Conservation (phyloP, 2,888 invertebrate genomes). For the Amiota mariae region DNA sequence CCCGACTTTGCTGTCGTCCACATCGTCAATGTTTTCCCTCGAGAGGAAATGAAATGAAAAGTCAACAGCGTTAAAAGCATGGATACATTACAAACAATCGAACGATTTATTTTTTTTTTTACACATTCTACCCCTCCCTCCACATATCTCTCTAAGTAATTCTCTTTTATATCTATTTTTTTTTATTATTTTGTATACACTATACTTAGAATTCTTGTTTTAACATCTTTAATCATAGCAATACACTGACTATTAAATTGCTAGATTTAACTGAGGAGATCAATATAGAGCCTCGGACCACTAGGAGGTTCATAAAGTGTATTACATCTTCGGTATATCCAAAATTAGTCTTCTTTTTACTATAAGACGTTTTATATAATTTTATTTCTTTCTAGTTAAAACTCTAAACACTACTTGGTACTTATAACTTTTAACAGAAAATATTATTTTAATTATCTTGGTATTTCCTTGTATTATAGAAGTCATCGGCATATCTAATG, state of each 20-base stretch:
- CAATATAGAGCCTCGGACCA: no score
- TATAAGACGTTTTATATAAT: no score
- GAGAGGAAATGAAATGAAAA: slow-evolving; percentile 29
- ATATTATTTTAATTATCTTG: no score
- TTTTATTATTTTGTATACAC: no score
- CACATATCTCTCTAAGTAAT: neutral
- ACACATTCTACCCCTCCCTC: neutral
- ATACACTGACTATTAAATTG: neutral
- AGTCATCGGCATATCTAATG: no score
- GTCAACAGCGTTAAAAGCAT: slow-evolving; percentile 28
- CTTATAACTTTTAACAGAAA: no score
- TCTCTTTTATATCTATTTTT: neutral
- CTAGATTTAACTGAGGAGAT: neutral
- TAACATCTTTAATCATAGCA: neutral
- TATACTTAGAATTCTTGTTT: neutral
- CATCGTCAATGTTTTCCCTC: slow-evolving; percentile 11
- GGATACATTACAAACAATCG: slow-evolving; percentile 27
- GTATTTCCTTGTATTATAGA: no score
- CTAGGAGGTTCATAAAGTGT: no score
- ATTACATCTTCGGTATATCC: no score
- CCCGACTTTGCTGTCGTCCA: neutral
- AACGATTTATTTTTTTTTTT: neutral
- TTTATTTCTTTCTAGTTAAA: no score
- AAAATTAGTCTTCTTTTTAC: no score
- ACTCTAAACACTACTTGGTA: no score